These are phyloP conservation scores for Mallotus villosus DNA, from an alignment of 2,797 vertebrate species.

Conservation along the genomic window DNA sequence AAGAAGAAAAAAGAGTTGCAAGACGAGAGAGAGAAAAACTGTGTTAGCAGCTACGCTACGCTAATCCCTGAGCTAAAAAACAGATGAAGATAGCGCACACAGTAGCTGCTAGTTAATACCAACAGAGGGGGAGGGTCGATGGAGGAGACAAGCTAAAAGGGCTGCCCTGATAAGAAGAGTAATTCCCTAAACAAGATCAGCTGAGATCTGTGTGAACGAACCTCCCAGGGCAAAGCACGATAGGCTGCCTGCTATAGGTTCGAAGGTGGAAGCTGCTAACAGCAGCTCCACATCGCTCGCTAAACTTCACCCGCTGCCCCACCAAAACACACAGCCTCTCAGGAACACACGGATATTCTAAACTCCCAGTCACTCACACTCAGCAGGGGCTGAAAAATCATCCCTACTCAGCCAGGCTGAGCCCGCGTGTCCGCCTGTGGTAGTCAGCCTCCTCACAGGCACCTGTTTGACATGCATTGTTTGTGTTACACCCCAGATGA, in stretches of 20 bases:
- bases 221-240: background rate
- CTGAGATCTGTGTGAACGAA: slow-evolving; percentile 6
- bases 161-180: background rate
- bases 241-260: background rate
- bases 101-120: no score
- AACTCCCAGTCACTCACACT: slow-evolving; percentile 1
- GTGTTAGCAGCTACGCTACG: no score
- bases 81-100: no score
- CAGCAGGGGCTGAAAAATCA: slow-evolving; percentile 17
- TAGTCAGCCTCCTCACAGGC: background rate
- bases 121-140: slow-evolving; percentile 16
- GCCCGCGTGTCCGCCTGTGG: background rate
- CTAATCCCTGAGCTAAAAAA: no score
- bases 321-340: background rate
- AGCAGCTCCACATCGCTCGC: background rate
- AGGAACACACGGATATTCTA: slow-evolving; percentile 3
- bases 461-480: slow-evolving; percentile 15
- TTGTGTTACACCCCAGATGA: slow-evolving; percentile 1
- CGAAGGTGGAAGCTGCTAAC: background rate
- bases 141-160: slow-evolving; percentile 20
- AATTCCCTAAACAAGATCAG: background rate
- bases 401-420: background rate
- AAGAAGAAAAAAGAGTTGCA: no score
- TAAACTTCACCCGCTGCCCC: background rate
- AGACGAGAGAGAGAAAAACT: no score